Evolutionary conservation across 2,113 vertebrate genomes (phyloP).

Genomic region (Cheilinus undulatus): DNA sequence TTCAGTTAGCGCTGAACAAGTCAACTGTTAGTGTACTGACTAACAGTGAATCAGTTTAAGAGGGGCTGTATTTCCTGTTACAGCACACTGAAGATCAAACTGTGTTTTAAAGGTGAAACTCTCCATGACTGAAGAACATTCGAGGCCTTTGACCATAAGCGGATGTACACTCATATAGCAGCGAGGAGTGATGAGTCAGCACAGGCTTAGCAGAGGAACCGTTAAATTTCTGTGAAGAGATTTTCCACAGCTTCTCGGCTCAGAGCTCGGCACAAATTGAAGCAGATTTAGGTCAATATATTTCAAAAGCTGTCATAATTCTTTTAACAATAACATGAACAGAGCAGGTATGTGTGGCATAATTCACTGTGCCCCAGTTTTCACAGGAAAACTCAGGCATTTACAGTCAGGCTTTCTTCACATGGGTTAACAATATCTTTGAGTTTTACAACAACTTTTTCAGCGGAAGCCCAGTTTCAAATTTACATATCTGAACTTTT

Average conservation of each 20-base stretch:
- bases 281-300: slow-evolving; percentile 47
- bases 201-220: slow-evolving; percentile 44
- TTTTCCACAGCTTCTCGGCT: slow-evolving; percentile 51
- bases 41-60: not conserved
- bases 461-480: not conserved
- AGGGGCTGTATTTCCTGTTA: not conserved
- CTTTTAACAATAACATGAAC: slow-evolving; percentile 26
- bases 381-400: not conserved
- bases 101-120: slow-evolving; percentile 1
- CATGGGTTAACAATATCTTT: not conserved
- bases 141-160: slow-evolving; percentile 53
- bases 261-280: slow-evolving; percentile 31
- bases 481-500: not conserved
- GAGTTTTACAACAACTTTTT: not conserved
- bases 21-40: too few relatives aligned
- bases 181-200: slow-evolving; percentile 65
- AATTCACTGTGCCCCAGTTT: slow-evolving; percentile 12
- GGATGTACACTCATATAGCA: slow-evolving; percentile 47
- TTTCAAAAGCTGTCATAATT: slow-evolving; percentile 13
- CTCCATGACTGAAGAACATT: not conserved
- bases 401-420: not conserved
- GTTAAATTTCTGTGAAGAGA: slow-evolving; percentile 52
- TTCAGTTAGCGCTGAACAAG: too few relatives aligned
- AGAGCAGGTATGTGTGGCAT: slow-evolving; percentile 1
- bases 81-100: not conserved